Conservation (phyloP, 2,888 invertebrate genomes). For the Pristionchus arcanus region DNA sequence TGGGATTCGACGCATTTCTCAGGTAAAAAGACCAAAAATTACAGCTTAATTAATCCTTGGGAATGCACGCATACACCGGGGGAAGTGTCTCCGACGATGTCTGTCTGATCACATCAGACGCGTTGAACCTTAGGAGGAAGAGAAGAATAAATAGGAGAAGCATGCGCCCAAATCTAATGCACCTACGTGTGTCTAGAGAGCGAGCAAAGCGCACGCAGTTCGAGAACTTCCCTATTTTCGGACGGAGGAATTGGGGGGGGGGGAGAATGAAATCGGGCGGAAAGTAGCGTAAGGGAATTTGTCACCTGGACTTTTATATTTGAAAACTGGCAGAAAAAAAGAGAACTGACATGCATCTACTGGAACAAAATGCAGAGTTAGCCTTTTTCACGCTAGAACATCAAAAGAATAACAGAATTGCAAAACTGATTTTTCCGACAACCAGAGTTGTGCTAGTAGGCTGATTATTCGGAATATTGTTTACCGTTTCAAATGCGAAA, state of each 20-base stretch:
- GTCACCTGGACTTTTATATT: not conserved
- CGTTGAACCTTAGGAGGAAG: not conserved
- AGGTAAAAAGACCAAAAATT: no score
- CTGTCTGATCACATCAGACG: not conserved
- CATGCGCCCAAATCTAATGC: not conserved
- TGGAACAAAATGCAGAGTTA: no score
- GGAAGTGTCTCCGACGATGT: no score
- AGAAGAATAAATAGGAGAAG: not conserved
- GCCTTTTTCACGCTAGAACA: no score
- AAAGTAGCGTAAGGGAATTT: not conserved
- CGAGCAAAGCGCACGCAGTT: not conserved
- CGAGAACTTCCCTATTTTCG: not conserved
- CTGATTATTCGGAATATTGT: no score
- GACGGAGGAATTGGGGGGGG: not conserved
- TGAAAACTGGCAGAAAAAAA: not conserved
- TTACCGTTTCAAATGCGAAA: no score
- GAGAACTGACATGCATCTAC: not conserved
- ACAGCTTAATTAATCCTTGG: no score
- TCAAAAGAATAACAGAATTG: no score
- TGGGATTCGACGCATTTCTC: no score
- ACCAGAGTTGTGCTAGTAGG: no score
- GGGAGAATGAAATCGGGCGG: not conserved
- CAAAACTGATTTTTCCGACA: no score
- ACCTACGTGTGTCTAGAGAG: not conserved
- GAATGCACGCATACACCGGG: no score